phyloP scores from a whole-genome alignment of 2,797 vertebrate species.

The Ceyx erithaca region DNA sequence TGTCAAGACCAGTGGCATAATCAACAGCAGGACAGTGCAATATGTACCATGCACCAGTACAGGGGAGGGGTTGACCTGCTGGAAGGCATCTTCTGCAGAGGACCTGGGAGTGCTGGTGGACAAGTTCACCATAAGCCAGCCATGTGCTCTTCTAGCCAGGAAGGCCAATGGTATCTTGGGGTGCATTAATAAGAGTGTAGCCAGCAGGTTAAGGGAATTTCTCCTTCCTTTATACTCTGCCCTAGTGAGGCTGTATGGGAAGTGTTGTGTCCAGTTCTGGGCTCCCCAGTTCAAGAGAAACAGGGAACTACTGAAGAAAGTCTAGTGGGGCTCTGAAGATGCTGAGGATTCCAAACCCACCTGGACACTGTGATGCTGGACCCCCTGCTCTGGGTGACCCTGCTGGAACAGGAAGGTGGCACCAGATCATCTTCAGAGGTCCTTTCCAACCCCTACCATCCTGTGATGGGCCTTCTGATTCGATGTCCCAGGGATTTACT shows the following conservation, averaged over 20 bases:
- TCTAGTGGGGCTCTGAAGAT: neutral
- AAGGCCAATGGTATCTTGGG: neutral
- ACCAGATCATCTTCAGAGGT: neutral
- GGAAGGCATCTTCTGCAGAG: neutral
- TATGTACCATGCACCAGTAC: neutral
- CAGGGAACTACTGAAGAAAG: neutral
- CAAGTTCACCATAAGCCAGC: neutral
- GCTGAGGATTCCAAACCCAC: neutral
- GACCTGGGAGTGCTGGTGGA: neutral
- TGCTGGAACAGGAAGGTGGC: too few species aligned
- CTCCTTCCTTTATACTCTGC: neutral
- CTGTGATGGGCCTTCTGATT: neutral
- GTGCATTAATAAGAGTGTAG: neutral
- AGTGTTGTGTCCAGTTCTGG: neutral
- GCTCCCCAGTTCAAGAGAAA: neutral
- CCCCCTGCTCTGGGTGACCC: neutral
- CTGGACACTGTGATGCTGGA: too few species aligned
- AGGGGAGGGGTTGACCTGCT: neutral
- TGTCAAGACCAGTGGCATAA: neutral
- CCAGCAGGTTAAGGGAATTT: neutral
- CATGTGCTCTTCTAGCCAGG: neutral
- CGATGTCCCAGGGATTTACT: neutral
- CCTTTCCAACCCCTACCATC: neutral
- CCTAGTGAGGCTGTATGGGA: neutral
- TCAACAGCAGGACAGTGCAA: neutral